A percentile compares a stretch with the other conserved stretches of the same genome.
Evolutionary conservation across 2,113 vertebrate genomes (phyloP).

Genomic region (Lycocorax pyrrhopterus): DNA sequence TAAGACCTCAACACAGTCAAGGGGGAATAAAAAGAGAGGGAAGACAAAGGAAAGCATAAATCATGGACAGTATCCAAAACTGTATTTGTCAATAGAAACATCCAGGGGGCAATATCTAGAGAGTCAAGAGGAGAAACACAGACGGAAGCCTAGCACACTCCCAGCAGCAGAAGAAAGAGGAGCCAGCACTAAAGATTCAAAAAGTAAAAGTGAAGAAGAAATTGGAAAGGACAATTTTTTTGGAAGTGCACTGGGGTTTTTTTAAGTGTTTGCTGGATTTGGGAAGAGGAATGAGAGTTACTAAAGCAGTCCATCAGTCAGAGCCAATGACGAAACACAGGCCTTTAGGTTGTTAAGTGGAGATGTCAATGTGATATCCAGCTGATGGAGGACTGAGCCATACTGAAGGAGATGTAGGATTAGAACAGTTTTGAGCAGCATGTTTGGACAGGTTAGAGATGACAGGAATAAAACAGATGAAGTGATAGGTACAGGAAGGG

Average conservation of each 20-base stretch:
- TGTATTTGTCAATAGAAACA: neutral
- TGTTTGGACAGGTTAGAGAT: neutral
- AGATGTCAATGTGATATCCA: neutral
- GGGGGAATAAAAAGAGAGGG: neutral
- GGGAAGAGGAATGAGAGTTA: neutral
- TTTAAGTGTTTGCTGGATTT: neutral
- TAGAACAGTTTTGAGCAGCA: neutral
- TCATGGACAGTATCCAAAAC: neutral
- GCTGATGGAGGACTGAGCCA: neutral
- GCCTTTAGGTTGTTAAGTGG: neutral
- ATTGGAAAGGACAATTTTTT: accelerated
- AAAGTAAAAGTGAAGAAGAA: neutral
- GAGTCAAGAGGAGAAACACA: neutral
- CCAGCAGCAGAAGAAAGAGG: neutral
- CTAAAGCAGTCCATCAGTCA: neutral
- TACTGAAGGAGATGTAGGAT: neutral
- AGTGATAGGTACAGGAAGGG: neutral
- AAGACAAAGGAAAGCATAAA: neutral
- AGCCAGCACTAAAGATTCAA: neutral
- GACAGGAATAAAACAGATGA: neutral
- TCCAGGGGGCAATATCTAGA: neutral
- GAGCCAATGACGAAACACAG: neutral
- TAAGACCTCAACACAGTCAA: neutral
- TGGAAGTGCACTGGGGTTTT: neutral
- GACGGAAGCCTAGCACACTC: neutral